Evolutionary conservation across 2,113 vertebrate species (phyloP).

Genomic region (Macheiramphus alcinus): DNA sequence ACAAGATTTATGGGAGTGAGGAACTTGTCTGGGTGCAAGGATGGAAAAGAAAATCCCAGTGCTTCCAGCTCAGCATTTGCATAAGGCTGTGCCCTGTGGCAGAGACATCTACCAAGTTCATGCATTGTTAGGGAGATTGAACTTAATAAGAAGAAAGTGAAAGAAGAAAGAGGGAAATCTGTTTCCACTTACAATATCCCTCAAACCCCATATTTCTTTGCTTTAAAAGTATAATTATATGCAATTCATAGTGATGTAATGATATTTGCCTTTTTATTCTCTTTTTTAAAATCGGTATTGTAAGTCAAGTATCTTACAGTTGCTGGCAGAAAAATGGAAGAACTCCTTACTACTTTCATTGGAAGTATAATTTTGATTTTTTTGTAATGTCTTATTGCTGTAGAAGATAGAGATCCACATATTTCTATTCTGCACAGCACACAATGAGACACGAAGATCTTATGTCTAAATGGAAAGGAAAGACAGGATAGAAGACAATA

Average conservation of each 20-base stretch:
- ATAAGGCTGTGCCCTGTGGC: background rate
- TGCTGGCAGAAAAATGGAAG: background rate
- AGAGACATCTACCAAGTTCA: background rate
- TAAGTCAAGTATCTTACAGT: background rate
- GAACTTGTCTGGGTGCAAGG: background rate
- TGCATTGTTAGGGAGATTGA: background rate
- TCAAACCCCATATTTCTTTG: background rate
- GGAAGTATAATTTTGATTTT: background rate
- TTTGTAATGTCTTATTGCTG: background rate
- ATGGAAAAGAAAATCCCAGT: background rate
- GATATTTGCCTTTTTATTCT: background rate
- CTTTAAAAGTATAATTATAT: background rate
- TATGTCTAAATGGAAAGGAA: background rate
- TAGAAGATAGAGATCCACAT: background rate
- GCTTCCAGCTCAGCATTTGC: background rate
- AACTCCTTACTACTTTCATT: background rate
- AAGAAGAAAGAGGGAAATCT: background rate
- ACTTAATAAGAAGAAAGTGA: background rate
- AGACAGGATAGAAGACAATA: background rate
- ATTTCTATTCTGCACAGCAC: background rate
- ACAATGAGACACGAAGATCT: background rate
- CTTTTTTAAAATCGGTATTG: background rate
- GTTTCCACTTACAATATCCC: background rate
- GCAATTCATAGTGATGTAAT: background rate
- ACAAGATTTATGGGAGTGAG: background rate